phyloP scores from a whole-genome alignment of 2,888 invertebrate genomes.

The Leptinotarsa haldemani region DNA sequence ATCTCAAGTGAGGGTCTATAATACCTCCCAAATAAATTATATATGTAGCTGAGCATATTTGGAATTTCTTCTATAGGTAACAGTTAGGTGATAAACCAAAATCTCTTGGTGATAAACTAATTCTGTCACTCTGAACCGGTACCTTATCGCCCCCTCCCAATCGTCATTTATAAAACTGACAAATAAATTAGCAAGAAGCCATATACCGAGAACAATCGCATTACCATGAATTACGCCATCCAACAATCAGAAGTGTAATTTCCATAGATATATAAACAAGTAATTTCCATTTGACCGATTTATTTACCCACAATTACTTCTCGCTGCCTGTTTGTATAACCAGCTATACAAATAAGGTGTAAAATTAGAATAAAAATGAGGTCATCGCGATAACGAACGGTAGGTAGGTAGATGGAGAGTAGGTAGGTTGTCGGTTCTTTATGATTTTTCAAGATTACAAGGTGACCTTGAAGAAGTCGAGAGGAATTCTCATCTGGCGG shows the following conservation, averaged over 20 bases:
- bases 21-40: too few relatives aligned
- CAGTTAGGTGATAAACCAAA: too few relatives aligned
- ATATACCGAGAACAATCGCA: background rate
- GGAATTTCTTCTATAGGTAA: too few relatives aligned
- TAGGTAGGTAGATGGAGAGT: conserved; percentile 3
- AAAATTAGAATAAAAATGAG: conserved; percentile 20
- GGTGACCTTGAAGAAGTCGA: conserved; percentile 4
- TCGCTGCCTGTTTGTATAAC: conserved; percentile 12
- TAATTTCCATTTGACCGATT: conserved; percentile 17
- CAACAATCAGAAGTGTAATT: conserved; percentile 17
- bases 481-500: background rate
- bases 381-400: conserved; percentile 17
- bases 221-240: conserved; percentile 16
- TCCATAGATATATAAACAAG: too few relatives aligned
- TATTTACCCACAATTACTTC: conserved; percentile 16
- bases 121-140: background rate
- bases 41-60: too few relatives aligned
- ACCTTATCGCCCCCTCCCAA: background rate
- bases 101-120: background rate
- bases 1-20: too few relatives aligned
- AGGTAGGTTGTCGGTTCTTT: conserved; percentile 1
- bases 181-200: background rate
- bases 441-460: conserved; percentile 8
- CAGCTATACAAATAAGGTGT: conserved; percentile 19
- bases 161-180: background rate